Conservation (phyloP, 2,113 vertebrate species). For the Capreolus pygargus region DNA sequence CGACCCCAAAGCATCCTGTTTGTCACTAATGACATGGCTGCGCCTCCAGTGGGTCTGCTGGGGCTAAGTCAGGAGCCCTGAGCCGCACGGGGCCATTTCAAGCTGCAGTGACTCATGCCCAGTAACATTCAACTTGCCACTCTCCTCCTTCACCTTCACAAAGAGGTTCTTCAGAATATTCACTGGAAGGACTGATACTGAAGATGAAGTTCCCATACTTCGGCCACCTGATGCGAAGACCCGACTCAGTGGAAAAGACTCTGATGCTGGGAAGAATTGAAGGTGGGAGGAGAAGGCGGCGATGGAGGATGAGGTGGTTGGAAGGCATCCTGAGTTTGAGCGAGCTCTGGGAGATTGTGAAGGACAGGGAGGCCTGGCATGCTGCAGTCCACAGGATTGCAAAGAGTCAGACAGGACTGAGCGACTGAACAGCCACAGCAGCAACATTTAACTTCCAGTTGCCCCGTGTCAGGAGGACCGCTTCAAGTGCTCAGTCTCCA, state of each 20-base stretch:
- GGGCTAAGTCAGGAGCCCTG: neutral
- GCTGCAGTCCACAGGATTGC: neutral
- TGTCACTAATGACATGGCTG: neutral
- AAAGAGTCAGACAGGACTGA: neutral
- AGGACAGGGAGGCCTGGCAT: neutral
- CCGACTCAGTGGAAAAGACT: neutral
- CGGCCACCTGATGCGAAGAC: neutral
- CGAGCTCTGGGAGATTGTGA: neutral
- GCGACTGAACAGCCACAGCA: accelerated
- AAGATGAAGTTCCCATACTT: neutral
- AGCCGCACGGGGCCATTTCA: neutral
- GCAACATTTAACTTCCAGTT: neutral
- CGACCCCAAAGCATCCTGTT: accelerated
- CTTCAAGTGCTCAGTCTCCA: neutral
- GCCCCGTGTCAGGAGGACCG: accelerated
- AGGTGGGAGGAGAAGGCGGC: neutral
- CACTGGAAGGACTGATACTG: neutral
- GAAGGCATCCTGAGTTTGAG: neutral
- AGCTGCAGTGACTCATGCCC: neutral
- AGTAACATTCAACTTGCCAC: no score
- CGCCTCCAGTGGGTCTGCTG: neutral
- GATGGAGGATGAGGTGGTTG: neutral
- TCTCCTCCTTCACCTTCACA: neutral
- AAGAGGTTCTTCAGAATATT: neutral
- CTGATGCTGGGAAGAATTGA: neutral